Evolutionary conservation across 2,888 invertebrate genomes (phyloP).

Genomic region (Reticulitermes lucifugus): DNA sequence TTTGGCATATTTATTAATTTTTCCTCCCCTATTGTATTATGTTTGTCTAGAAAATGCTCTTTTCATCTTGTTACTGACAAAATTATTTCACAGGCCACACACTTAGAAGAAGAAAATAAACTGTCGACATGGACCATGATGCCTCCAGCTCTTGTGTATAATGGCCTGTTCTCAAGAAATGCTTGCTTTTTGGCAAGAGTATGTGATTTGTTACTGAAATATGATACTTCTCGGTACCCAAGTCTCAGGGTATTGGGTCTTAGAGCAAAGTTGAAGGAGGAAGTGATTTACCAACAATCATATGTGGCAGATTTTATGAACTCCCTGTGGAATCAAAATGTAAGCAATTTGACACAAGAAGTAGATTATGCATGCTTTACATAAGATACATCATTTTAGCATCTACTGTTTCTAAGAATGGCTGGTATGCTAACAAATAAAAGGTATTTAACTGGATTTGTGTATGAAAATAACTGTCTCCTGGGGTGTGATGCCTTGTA

Average conservation of each 20-base stretch:
- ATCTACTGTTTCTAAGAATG: neutral
- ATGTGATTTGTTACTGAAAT: slow-evolving; percentile 59
- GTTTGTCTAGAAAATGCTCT: too few species aligned
- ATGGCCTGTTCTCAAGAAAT: slow-evolving; percentile 57
- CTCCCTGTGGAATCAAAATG: slow-evolving; percentile 7
- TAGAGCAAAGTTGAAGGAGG: neutral
- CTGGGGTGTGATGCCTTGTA: too few species aligned
- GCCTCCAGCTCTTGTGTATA: slow-evolving; percentile 59
- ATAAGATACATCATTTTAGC: neutral
- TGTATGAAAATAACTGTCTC: too few species aligned
- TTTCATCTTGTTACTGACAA: too few species aligned
- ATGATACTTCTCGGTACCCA: slow-evolving; percentile 22
- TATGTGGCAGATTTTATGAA: slow-evolving; percentile 27
- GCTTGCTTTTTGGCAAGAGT: slow-evolving; percentile 58
- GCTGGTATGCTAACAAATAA: too few species aligned
- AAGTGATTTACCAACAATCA: neutral
- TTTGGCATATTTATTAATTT: too few species aligned
- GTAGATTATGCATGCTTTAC: too few species aligned
- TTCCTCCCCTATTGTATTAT: too few species aligned
- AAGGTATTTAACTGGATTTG: too few species aligned
- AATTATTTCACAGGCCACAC: slow-evolving; percentile 16
- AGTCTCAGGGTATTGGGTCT: neutral
- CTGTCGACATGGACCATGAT: slow-evolving; percentile 56
- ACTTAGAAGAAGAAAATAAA: neutral
- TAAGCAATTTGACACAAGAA: neutral